These are phyloP conservation scores for Drosophila triauraria DNA, from an alignment of 1,140 invertebrate genomes.

Conservation along the genomic window DNA sequence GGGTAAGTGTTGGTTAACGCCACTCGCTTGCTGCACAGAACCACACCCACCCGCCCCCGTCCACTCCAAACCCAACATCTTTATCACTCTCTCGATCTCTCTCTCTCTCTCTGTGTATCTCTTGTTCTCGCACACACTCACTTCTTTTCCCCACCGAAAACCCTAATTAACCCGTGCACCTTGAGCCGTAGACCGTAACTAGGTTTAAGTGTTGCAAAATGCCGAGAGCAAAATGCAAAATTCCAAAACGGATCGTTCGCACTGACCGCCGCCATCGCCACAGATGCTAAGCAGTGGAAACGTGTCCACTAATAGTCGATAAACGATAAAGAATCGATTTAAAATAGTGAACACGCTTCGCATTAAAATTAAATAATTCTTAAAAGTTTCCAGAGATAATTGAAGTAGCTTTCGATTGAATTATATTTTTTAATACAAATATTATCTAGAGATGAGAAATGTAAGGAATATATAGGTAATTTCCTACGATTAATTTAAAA, in stretches of 20 bases:
- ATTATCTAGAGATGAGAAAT: no score
- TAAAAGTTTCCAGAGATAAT: background rate
- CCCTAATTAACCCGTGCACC: constrained; percentile 23
- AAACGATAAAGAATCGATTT: no score
- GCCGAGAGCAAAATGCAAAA: constrained; percentile 38
- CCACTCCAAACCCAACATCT: background rate
- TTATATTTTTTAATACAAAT: no score
- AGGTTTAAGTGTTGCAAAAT: constrained; percentile 48
- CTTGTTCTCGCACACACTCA: constrained; percentile 18
- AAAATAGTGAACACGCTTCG: background rate
- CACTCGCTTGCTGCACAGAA: constrained; percentile 36
- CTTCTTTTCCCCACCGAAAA: constrained; percentile 7
- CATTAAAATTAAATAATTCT: background rate
- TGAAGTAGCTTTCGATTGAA: no score
- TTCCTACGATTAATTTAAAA: no score
- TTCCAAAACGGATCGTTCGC: constrained; percentile 35
- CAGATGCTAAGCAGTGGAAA: background rate
- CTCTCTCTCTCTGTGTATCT: constrained; percentile 13
- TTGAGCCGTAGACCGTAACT: constrained; percentile 32
- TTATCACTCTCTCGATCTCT: constrained; percentile 7
- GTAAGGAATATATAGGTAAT: no score
- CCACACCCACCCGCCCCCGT: background rate
- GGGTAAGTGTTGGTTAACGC: constrained; percentile 87
- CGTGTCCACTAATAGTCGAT: no score
- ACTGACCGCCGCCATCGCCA: background rate